A percentile compares a stretch with the other conserved stretches of the same genome.
phyloP scores from a whole-genome alignment of 35 echinoderm and acorn worm genomes.

The Apostichopus japonicus region DNA sequence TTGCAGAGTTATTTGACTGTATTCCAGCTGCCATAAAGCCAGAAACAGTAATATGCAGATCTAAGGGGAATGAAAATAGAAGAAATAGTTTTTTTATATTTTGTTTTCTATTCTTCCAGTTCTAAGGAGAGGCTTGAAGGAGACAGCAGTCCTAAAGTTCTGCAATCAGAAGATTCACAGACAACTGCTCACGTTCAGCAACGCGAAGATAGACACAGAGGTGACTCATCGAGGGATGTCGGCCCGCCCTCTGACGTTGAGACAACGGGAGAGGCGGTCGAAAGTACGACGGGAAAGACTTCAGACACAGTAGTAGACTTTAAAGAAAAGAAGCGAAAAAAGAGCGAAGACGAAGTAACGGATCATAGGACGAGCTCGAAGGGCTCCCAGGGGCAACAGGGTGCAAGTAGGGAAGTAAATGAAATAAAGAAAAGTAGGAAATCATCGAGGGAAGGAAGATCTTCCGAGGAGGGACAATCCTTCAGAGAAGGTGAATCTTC shows the following conservation, averaged over 20 bases:
- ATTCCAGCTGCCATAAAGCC: too few species aligned
- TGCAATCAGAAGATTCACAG: not conserved
- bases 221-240: too few species aligned
- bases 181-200: not conserved
- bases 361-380: not conserved
- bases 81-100: too few species aligned
- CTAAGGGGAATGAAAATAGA: too few species aligned
- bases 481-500: not conserved
- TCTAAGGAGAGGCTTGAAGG: too few species aligned
- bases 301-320: not conserved
- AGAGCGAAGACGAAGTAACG: not conserved
- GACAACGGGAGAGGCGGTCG: too few species aligned
- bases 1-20: too few species aligned
- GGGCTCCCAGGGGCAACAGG: not conserved
- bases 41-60: too few species aligned
- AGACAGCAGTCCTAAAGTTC: not conserved
- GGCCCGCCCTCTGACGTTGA: too few species aligned
- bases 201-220: not conserved
- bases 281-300: not conserved
- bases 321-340: constrained; percentile 41
- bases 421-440: not conserved
- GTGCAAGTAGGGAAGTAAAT: not conserved
- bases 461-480: not conserved
- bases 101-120: too few species aligned
- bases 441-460: not conserved